Evolutionary conservation across 2,113 vertebrate genomes (phyloP), one percentile per base, ranked within the genome.

Genomic region (Reinhardtius hippoglossoides): DNA sequence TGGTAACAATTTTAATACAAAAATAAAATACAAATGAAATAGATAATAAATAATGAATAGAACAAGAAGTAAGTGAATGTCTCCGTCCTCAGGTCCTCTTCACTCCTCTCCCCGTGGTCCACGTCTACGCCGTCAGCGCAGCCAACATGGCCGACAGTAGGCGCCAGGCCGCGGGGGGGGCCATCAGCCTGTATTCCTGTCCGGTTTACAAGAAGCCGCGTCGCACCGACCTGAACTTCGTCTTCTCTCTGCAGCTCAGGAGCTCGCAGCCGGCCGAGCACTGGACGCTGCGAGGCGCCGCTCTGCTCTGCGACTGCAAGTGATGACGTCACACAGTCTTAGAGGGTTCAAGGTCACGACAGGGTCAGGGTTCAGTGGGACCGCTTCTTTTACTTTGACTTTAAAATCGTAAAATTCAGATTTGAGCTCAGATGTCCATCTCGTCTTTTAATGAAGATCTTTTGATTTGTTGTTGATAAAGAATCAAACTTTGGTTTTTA

Each of bases 121-220:
- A 96, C 0, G 94, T 97, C 66, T 96, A 92, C 1, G 95, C 96
- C 12, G 80, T 96, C 69, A 95, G 93, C 85, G 86, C 83, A 0
- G 72, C 80, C 40, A 86, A 74, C 0, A 67, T 67, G 14, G 78
- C 6, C 0, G 94, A 95, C 46, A 21, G 72, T 1, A 94, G 86
- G 80, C 92, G 92, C 21, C 66, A 20, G 27, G 58, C 78, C 0
- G 69, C 55, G 0, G 68, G 70, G 0, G 67, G 24, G 1, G 37
- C 55, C 0, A 27, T 88, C 23, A 83, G 54, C 10, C 52, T 94
- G 9, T 96, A 96, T 80, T 81, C 76, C 27, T 96, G 96, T 83
- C 96, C 96, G 0, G 94, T 97, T 42, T 96, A 96, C 72, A 97
- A 93, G 88, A 96, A 95, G 27, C 95, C 96, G 2, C 84, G 85